Evolutionary conservation across 2,113 vertebrate species (phyloP).

Genomic region (Engraulis encrasicolus): DNA sequence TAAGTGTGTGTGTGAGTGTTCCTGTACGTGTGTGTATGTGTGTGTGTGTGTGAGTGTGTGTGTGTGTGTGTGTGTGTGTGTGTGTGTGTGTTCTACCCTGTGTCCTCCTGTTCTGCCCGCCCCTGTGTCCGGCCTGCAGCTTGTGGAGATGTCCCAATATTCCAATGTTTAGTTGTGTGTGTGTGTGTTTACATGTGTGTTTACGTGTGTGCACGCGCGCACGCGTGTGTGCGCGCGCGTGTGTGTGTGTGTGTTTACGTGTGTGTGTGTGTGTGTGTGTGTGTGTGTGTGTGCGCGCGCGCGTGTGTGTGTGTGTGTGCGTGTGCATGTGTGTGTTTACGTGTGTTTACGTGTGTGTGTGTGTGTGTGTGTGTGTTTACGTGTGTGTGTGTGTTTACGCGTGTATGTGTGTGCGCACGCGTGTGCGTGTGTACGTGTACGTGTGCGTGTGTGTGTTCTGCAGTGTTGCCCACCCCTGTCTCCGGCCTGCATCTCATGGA

Average conservation of each 20-base stretch:
- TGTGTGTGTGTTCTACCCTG: too few relatives aligned
- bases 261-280: background rate
- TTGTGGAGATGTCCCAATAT: too few relatives aligned
- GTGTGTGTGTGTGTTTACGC: conserved; percentile 38
- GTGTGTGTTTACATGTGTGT: too few relatives aligned
- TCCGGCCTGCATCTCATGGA: too few relatives aligned
- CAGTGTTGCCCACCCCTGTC: too few relatives aligned
- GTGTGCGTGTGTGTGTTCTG: too few relatives aligned
- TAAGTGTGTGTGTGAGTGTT: conserved; percentile 36
- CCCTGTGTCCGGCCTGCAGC: too few relatives aligned
- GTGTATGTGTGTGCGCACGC: background rate
- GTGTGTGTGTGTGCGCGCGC: background rate
- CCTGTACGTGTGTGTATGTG: background rate
- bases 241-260: background rate
- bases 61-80: background rate
- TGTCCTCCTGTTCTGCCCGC: too few relatives aligned
- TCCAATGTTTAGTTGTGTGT: too few relatives aligned
- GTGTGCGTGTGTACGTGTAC: too few relatives aligned
- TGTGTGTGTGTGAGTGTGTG: background rate
- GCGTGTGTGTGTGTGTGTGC: background rate
- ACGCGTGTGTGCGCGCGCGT: background rate
- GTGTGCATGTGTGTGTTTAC: background rate
- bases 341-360: background rate
- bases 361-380: background rate
- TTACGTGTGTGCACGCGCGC: background rate